Conservation (phyloP, 2,888 invertebrate species). For the Synergus itoensis region DNA sequence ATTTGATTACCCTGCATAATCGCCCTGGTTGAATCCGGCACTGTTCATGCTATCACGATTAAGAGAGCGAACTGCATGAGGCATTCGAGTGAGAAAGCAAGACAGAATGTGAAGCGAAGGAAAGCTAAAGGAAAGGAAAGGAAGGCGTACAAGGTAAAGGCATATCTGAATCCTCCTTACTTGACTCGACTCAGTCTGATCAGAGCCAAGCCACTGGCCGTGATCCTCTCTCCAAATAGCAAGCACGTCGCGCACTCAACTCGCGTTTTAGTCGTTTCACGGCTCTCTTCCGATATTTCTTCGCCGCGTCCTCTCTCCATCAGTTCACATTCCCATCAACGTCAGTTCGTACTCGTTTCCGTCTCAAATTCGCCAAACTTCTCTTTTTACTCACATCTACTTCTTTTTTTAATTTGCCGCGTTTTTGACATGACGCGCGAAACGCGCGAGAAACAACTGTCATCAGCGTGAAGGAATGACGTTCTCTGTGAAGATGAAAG, state of each 20-base stretch:
- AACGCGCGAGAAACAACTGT: slow-evolving; percentile 15
- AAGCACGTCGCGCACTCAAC: slow-evolving; percentile 31
- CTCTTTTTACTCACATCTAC: not conserved
- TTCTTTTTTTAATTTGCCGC: slow-evolving; percentile 2
- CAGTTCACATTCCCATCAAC: slow-evolving; percentile 25
- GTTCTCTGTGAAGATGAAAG: not conserved
- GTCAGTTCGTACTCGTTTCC: slow-evolving; percentile 1
- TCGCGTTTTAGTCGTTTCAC: slow-evolving; percentile 41
- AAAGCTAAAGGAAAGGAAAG: slow-evolving; percentile 58
- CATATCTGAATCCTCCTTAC: slow-evolving; percentile 69
- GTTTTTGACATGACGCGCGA: slow-evolving; percentile 16
- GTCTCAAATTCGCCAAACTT: slow-evolving; percentile 10
- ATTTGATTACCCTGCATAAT: slow-evolving; percentile 33
- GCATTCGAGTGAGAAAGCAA: slow-evolving; percentile 53
- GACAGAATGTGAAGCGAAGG: slow-evolving; percentile 59
- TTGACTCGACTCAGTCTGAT: slow-evolving; percentile 70
- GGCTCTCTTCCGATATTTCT: slow-evolving; percentile 30
- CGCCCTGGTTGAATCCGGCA: slow-evolving; percentile 60
- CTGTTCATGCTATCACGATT: slow-evolving; percentile 66
- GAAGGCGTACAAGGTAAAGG: slow-evolving; percentile 66
- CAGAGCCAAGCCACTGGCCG: slow-evolving; percentile 67
- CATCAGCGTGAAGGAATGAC: slow-evolving; percentile 9
- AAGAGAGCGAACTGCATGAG: slow-evolving; percentile 63
- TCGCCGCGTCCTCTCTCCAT: slow-evolving; percentile 29
- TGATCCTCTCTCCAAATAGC: slow-evolving; percentile 54